A percentile compares a stretch with the other conserved stretches of the same genome.
phyloP scores from a whole-genome alignment of 1,140 invertebrate genomes.

The Monochamus saltuarius region DNA sequence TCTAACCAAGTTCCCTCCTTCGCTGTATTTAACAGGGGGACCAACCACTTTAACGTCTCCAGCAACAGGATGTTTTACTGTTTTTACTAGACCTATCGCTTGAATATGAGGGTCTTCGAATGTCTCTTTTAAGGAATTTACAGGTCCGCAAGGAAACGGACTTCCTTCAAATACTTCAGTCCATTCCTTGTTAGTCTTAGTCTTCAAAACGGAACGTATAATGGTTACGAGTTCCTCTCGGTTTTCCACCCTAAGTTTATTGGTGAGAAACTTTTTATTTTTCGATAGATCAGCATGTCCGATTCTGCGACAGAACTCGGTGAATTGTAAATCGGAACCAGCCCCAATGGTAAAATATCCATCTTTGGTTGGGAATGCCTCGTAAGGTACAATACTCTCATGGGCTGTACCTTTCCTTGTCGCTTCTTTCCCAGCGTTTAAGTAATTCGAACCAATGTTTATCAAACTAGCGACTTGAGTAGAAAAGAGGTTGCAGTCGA shows the following conservation, averaged over 20 bases:
- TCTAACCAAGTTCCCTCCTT: conserved; percentile 67
- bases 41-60: conserved; percentile 80
- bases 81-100: conserved; percentile 74
- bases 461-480: conserved; percentile 88
- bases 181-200: conserved; percentile 79
- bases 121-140: conserved; percentile 83
- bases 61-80: conserved; percentile 68
- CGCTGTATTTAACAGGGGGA: conserved; percentile 80
- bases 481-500: conserved; percentile 91
- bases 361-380: conserved; percentile 80
- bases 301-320: conserved; percentile 67
- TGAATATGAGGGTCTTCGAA: conserved; percentile 87
- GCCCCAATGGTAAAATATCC: conserved; percentile 83
- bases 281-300: conserved; percentile 60
- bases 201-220: conserved; percentile 62
- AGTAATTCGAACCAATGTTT: conserved; percentile 87
- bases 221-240: conserved; percentile 67
- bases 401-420: conserved; percentile 86
- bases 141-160: conserved; percentile 84
- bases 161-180: conserved; percentile 67
- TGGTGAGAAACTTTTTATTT: conserved; percentile 70
- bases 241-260: conserved; percentile 75
- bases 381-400: conserved; percentile 93
- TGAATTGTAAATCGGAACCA: conserved; percentile 79
- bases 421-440: conserved; percentile 81